Evolutionary conservation across 1,140 invertebrate genomes (phyloP).

Genomic region (Gonatopus flavifemur): DNA sequence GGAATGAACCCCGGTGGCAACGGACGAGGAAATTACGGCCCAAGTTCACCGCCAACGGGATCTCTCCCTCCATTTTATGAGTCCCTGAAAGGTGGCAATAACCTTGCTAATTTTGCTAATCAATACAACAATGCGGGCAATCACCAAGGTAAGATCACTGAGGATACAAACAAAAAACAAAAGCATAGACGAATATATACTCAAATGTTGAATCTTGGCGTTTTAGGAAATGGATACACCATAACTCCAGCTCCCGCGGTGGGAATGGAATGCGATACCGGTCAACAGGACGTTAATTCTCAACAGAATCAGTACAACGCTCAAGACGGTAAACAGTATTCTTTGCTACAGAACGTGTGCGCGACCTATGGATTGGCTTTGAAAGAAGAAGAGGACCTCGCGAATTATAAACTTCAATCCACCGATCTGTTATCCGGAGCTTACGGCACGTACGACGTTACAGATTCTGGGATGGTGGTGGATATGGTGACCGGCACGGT

Average conservation of each 20-base stretch:
- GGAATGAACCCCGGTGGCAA: constrained; percentile 71
- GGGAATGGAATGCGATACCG: constrained; percentile 74
- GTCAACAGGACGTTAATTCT: constrained; percentile 60
- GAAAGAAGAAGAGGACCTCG: constrained; percentile 76
- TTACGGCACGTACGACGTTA: constrained; percentile 70
- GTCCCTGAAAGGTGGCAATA: constrained; percentile 73
- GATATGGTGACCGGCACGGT: constrained; percentile 74
- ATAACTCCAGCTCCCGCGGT: constrained; percentile 65
- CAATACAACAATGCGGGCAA: constrained; percentile 58
- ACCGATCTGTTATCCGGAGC: constrained; percentile 62
- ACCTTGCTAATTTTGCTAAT: constrained; percentile 62
- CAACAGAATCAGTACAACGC: constrained; percentile 54
- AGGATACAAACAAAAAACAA: too few relatives aligned
- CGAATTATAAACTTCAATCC: constrained; percentile 71
- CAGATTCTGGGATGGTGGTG: constrained; percentile 77
- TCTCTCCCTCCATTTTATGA: constrained; percentile 83
- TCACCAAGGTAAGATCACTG: constrained; percentile 28
- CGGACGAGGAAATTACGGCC: constrained; percentile 77
- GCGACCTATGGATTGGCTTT: constrained; percentile 72
- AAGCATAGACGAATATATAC: too few relatives aligned
- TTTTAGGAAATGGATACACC: constrained; percentile 57
- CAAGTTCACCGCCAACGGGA: constrained; percentile 79
- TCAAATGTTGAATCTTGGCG: neutral
- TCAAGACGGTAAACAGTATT: constrained; percentile 72
- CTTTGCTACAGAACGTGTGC: constrained; percentile 73